Conservation (phyloP, 2,113 vertebrate species). For the Thinocorus orbignyianus region DNA sequence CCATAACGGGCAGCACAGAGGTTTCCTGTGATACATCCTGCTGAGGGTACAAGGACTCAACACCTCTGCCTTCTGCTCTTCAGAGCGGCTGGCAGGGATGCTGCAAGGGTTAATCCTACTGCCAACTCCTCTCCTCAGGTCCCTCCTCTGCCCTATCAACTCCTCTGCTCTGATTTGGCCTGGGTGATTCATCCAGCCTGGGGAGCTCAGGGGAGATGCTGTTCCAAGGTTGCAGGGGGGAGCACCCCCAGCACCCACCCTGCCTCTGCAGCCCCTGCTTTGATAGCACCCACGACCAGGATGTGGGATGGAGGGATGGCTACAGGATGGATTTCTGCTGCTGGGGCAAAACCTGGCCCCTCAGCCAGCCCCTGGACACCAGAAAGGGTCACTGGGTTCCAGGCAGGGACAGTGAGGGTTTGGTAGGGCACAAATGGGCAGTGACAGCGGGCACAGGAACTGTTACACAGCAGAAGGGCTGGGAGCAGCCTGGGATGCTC, state of each 20-base stretch:
- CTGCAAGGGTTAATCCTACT: neutral
- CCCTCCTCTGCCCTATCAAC: neutral
- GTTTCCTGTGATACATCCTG: neutral
- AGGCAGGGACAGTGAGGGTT: neutral
- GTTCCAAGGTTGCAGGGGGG: neutral
- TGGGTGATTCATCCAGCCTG: neutral
- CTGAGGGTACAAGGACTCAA: neutral
- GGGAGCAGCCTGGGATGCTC: neutral
- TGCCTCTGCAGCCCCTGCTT: neutral
- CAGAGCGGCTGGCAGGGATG: neutral
- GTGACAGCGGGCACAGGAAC: neutral
- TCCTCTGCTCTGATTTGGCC: neutral
- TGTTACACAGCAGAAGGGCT: fast-evolving
- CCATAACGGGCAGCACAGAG: neutral
- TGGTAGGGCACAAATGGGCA: neutral
- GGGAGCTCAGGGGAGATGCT: neutral
- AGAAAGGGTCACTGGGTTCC: neutral
- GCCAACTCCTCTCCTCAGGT: neutral
- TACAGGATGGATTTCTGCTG: neutral
- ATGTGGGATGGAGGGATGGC: neutral
- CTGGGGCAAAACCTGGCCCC: neutral
- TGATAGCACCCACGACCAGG: neutral
- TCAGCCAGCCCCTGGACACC: neutral
- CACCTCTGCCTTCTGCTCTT: neutral
- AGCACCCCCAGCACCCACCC: neutral